These are phyloP conservation scores for Crypturellus tataupa DNA, from an alignment of 2,797 vertebrate genomes.

Conservation along the genomic window DNA sequence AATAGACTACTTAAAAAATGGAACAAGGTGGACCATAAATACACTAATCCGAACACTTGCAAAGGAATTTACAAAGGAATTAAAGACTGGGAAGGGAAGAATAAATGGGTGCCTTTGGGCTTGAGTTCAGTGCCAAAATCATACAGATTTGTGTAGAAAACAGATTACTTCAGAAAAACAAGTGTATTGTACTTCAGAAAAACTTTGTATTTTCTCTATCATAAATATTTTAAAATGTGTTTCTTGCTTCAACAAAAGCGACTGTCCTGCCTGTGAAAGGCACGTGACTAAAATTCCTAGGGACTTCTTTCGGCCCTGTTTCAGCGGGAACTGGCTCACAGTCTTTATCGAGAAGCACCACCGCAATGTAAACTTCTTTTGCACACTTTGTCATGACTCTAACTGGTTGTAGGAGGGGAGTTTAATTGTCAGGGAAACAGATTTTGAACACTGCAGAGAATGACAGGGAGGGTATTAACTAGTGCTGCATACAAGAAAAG, in stretches of 20 bases:
- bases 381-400: neutral
- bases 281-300: neutral
- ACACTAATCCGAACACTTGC: neutral
- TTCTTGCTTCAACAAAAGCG: neutral
- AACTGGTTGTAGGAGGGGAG: neutral
- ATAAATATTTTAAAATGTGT: neutral
- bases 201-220: neutral
- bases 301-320: neutral
- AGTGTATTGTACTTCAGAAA: neutral
- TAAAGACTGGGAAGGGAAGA: neutral
- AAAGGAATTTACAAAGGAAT: conserved; percentile 18
- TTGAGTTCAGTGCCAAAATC: conserved; percentile 41
- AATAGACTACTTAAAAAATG: neutral
- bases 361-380: neutral
- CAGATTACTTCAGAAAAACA: neutral
- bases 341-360: neutral
- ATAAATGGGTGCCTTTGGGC: neutral
- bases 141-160: neutral
- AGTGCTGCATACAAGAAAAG: neutral
- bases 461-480: neutral
- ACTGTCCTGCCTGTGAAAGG: neutral
- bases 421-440: neutral
- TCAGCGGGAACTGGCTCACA: neutral
- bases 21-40: conserved; percentile 18
- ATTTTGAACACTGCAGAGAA: neutral